A percentile compares a stretch with the other conserved stretches of the same genome.
These are phyloP conservation scores for Callipepla squamata DNA, from an alignment of 2,113 vertebrate species.

Conservation along the genomic window DNA sequence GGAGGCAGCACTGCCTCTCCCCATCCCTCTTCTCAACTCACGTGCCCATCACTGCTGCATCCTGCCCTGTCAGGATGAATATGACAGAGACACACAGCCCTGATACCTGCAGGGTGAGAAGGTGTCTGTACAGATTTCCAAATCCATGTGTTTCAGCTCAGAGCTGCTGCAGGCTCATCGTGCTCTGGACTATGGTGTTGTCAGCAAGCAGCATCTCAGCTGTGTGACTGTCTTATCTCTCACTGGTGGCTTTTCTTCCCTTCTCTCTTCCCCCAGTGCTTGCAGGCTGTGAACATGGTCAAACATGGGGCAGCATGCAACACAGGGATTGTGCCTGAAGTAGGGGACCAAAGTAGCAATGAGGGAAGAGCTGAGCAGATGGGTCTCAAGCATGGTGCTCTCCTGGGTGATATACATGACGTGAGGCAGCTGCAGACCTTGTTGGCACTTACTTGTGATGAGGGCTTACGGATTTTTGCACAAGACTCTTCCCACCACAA, in stretches of 20 bases:
- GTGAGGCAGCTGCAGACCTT: neutral
- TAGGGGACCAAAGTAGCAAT: accelerated
- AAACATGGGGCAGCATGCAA: neutral
- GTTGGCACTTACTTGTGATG: neutral
- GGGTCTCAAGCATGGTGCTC: neutral
- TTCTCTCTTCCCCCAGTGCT: neutral
- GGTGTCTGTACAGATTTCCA: neutral
- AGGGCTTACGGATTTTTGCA: neutral
- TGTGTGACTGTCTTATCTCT: neutral
- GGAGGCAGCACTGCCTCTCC: neutral
- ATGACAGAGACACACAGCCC: neutral
- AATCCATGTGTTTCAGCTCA: neutral
- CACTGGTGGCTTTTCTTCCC: neutral
- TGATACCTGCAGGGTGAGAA: neutral
- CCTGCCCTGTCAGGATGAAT: neutral
- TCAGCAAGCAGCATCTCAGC: neutral
- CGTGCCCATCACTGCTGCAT: neutral
- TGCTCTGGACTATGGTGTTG: neutral
- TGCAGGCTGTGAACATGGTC: neutral
- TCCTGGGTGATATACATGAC: neutral
- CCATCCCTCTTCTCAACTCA: neutral
- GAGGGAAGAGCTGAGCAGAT: neutral
- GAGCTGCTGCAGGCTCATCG: neutral
- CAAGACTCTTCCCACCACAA: neutral
- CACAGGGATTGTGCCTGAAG: neutral